phyloP scores from a whole-genome alignment of 2,113 vertebrate genomes.

The Malurus melanocephalus region DNA sequence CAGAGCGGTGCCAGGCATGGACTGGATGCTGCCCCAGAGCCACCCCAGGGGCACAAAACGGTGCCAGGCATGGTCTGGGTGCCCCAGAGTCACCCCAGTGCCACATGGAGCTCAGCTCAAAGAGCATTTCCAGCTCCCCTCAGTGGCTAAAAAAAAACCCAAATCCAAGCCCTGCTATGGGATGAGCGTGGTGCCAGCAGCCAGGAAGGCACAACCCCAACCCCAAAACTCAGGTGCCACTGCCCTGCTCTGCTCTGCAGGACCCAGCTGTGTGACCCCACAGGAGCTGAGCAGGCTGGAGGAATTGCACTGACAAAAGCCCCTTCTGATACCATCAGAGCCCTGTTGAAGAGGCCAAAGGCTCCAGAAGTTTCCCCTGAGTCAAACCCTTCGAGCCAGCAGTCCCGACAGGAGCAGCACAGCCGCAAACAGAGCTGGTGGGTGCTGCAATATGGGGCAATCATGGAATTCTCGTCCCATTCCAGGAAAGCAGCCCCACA shows the following conservation, averaged over 20 bases:
- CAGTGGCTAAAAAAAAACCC: neutral
- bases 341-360: neutral
- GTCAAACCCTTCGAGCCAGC: neutral
- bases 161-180: neutral
- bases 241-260: neutral
- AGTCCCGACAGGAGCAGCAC: neutral
- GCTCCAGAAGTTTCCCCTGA: neutral
- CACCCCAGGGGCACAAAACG: neutral
- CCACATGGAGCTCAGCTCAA: neutral
- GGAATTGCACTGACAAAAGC: neutral
- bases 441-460: neutral
- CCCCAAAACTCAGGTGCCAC: neutral
- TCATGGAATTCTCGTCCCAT: neutral
- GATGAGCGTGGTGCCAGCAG: fast-evolving
- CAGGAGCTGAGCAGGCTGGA: neutral
- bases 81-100: neutral
- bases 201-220: neutral
- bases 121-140: neutral
- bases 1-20: fast-evolving
- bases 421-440: neutral
- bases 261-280: neutral
- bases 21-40: neutral
- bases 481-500: neutral
- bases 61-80: neutral
- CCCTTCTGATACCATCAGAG: neutral